phyloP scores from a whole-genome alignment of 2,113 vertebrate species.

The Formicarius rufipectus region DNA sequence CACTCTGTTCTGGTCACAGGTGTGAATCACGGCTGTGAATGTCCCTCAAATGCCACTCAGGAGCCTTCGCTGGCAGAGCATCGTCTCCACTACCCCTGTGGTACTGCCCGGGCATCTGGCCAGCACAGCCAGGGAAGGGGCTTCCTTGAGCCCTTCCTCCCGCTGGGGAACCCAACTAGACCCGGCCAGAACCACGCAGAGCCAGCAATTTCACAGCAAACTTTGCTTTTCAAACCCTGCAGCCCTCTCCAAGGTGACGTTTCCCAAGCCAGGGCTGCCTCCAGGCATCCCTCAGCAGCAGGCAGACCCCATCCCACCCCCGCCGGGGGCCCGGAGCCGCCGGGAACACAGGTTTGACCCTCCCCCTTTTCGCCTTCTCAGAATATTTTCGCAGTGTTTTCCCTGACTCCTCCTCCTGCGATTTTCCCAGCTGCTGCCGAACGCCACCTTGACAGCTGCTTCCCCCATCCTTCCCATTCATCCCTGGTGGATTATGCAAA shows the following conservation, averaged over 20 bases:
- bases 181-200: neutral
- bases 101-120: neutral
- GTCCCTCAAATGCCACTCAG: neutral
- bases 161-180: rapidly evolving
- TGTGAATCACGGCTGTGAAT: neutral
- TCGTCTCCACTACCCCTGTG: neutral
- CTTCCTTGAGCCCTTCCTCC: neutral
- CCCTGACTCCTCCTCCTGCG: neutral
- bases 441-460: neutral
- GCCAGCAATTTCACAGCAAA: neutral
- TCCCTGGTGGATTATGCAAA: neutral
- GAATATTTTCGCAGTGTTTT: neutral
- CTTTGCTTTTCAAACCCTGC: rapidly evolving
- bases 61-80: neutral
- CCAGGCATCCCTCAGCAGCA: neutral
- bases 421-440: neutral
- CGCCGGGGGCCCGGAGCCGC: neutral
- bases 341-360: neutral
- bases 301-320: neutral
- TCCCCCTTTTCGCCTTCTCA: neutral
- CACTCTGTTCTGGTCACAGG: neutral
- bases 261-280: neutral
- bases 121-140: neutral
- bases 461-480: neutral
- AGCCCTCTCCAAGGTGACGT: neutral